Conservation (phyloP, 2,113 vertebrate genomes). For the Antigone vipio region DNA sequence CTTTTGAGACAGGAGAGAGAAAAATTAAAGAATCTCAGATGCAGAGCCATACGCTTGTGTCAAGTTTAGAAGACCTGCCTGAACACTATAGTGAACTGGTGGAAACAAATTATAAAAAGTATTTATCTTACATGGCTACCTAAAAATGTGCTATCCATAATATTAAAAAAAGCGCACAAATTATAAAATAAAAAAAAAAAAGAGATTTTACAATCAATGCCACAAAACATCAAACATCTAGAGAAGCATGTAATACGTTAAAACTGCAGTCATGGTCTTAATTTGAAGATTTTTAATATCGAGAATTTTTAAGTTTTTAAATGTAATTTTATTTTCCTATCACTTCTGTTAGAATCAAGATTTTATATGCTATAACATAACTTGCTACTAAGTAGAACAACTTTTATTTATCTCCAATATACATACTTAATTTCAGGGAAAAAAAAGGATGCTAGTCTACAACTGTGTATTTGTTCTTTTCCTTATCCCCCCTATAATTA, state of each 20-base stretch:
- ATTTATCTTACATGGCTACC: neutral
- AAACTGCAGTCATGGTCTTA: neutral
- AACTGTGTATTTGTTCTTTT: neutral
- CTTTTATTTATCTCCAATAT: neutral
- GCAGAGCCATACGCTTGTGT: neutral
- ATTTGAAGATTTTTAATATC: neutral
- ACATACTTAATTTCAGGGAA: neutral
- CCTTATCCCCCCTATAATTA: neutral
- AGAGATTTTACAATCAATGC: conserved; percentile 21
- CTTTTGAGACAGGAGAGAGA: neutral
- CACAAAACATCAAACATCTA: neutral
- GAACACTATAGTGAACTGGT: neutral
- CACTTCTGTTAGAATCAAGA: neutral
- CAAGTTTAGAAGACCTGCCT: neutral
- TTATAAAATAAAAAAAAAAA: neutral
- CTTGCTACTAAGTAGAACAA: neutral
- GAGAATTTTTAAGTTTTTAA: neutral
- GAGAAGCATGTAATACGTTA: neutral
- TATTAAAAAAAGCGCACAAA: conserved; percentile 5
- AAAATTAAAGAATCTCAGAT: neutral
- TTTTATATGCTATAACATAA: neutral
- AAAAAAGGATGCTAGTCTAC: neutral
- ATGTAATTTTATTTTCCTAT: neutral
- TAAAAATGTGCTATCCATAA: neutral
- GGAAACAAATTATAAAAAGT: neutral